Base-by-base conservation (phyloP, 2,113 vertebrate species). In the Archilochus colubris region DNA sequence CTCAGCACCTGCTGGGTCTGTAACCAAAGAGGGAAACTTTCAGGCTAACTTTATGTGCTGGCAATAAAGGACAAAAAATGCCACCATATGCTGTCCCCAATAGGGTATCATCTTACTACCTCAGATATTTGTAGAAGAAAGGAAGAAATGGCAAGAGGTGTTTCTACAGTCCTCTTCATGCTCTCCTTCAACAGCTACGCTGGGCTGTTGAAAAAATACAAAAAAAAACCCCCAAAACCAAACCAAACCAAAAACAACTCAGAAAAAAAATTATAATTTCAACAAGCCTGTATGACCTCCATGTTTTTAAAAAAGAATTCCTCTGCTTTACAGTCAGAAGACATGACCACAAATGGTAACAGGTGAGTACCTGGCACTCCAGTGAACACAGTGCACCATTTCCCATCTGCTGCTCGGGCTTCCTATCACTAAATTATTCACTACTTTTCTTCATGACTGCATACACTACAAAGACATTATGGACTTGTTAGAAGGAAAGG, bases 361-460 rank as follows among this genome's bases (percentile, higher is more conserved):
- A 2, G 23, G 31, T 44, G 30, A 77, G 61, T 1, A 66, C 15
- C 25, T 7, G 4, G 59, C 58, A 64, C 22, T 33, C 27, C 51
- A 69, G 36, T 7, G 33, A 78, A 57, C 7, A 44, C 36, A 23
- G 2, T 1, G 0, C 3, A 1, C 30, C 2, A 0, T 9, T 44
- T 44, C 59, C 59, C 44, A 33, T 20, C 12, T 81, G 84, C 24
- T 25, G 64, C 50, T 43, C 0, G 1, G 25, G 28, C 25, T 69
- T 72, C 31, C 44, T 31, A 28, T 64, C 17, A 48, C 66, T 68
- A 68, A 43, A 82, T 67, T 55, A 27, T 12, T 50, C 5, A 50
- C 50, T 23, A 50, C 8, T 59, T 86, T 82, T 77, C 44, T 55
- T 48, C 46, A 21, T 28, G 31, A 54, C 46, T 86, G 46, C 2